Percentiles rank a stretch among this genome's conserved stretches.
These are phyloP conservation scores for Gobionotothen gibberifrons DNA, from an alignment of 2,797 vertebrate species.

Conservation along the genomic window DNA sequence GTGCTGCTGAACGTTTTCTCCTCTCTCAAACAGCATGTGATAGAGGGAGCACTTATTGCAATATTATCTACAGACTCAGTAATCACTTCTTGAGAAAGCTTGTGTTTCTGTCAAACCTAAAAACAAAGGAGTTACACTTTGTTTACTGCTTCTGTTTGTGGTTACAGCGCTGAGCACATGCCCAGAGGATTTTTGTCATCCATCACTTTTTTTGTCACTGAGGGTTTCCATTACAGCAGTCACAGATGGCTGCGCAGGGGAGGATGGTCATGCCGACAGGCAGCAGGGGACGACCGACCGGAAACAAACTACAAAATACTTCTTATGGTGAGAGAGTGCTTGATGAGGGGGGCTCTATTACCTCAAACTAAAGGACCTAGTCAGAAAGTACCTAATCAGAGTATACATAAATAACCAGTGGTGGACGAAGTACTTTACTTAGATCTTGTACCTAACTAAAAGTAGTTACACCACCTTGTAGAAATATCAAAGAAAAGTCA, in stretches of 20 bases:
- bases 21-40: constrained; percentile 7
- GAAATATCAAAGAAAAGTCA: no score
- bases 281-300: constrained; percentile 38
- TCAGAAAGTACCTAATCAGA: background rate
- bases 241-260: constrained; percentile 68
- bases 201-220: constrained; percentile 58
- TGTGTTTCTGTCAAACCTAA: constrained; percentile 8
- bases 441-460: no score
- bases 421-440: no score
- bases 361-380: background rate
- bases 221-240: constrained; percentile 71
- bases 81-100: constrained; percentile 23
- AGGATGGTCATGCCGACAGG: constrained; percentile 40
- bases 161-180: constrained; percentile 41
- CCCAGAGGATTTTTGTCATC: constrained; percentile 57
- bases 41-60: constrained; percentile 7
- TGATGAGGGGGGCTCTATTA: background rate
- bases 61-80: constrained; percentile 14
- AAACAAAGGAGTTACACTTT: constrained; percentile 29
- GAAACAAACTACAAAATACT: constrained; percentile 39
- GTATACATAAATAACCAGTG: background rate
- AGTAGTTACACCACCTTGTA: no score
- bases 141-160: constrained; percentile 53
- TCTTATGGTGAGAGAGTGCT: constrained; percentile 50
- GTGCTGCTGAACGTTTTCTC: background rate